phyloP scores from a whole-genome alignment of 2,113 vertebrate species.

The Poecile atricapillus region DNA sequence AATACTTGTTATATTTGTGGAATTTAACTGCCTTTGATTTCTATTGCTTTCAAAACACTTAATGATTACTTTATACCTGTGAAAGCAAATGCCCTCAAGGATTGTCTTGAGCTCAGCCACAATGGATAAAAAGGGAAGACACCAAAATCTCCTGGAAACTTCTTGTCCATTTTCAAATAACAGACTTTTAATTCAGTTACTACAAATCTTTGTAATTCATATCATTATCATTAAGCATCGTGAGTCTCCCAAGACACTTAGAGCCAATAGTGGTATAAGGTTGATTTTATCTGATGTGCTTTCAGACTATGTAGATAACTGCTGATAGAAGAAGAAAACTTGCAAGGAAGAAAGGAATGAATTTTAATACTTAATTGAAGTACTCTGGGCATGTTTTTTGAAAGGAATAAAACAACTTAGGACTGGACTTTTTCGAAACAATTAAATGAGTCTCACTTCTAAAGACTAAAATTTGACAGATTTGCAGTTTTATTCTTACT shows the following conservation, averaged over 20 bases:
- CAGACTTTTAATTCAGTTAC: slow-evolving; percentile 17
- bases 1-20: slow-evolving; percentile 53
- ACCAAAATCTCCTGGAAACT: slow-evolving; percentile 43
- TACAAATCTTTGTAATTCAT: background rate
- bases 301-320: slow-evolving; percentile 26
- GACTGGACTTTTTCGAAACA: slow-evolving; percentile 34
- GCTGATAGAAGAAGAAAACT: background rate
- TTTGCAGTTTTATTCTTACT: background rate
- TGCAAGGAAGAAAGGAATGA: slow-evolving; percentile 17
- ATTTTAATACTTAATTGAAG: slow-evolving; percentile 26
- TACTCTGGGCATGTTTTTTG: slow-evolving; percentile 10
- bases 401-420: slow-evolving; percentile 20
- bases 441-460: slow-evolving; percentile 24
- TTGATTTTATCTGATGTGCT: slow-evolving; percentile 29
- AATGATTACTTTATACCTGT: slow-evolving; percentile 33
- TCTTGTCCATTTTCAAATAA: slow-evolving; percentile 31
- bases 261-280: background rate
- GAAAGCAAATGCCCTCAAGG: slow-evolving; percentile 42
- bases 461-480: slow-evolving; percentile 2
- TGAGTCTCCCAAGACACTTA: background rate
- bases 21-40: slow-evolving; percentile 54
- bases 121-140: slow-evolving; percentile 23
- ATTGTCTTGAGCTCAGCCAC: slow-evolving; percentile 2
- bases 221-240: background rate
- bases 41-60: slow-evolving; percentile 37